Base-by-base conservation (phyloP, 64 coral and sea anemone species). In the Dendronephthya gigantea region DNA sequence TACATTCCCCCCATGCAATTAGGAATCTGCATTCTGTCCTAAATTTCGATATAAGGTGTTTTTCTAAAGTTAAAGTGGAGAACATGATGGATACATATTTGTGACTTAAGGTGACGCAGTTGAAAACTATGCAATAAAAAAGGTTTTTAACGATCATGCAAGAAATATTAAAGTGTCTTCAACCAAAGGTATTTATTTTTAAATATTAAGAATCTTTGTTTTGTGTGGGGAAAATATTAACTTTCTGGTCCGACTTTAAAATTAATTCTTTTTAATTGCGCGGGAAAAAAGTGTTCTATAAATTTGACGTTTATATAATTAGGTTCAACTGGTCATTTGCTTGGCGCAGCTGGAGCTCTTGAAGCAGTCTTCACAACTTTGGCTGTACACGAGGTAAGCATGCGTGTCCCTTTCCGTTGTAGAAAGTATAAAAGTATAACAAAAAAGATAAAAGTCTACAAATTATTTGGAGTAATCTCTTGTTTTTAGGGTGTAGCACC, bases 311-410 rank as follows among this genome's bases (percentile, higher is more conserved):
- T 4, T 6, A 6, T 45, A 2, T 85, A 59, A n/a, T 88, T 11
- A 98, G 95, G 95, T 38, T 92, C 95, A 31, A 92, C 83, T 41
- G 95, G 95, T 38, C 95, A 98, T 86, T 72, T 93, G 30, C 82
- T 98, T 36, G 95, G 95, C 40, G 92, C 95, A 2, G 79, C 95
- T 6, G 95, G 95, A 22, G 95, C 92, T 13, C 89, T 98, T 22
- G 95, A 98, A 85, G 92, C 90, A 19, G 82, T 98, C 14, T 98
- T 93, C 40, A 91, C 95, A 28, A 28, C 83, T 6, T 59, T 98
- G 27, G 90, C 83, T 31, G 72, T 93, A 2, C 65, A 85, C 6
- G 41, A 98, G 84, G 95, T 98, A 83, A 68, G 47, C 75, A 87
- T 6, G 8, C 31, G 50, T 36, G 19, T 17, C 28, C 4, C 41